A percentile compares a stretch with the other conserved stretches of the same genome.
Conservation (phyloP, 2,888 invertebrate genomes). For the Oxystoma pomonae region DNA sequence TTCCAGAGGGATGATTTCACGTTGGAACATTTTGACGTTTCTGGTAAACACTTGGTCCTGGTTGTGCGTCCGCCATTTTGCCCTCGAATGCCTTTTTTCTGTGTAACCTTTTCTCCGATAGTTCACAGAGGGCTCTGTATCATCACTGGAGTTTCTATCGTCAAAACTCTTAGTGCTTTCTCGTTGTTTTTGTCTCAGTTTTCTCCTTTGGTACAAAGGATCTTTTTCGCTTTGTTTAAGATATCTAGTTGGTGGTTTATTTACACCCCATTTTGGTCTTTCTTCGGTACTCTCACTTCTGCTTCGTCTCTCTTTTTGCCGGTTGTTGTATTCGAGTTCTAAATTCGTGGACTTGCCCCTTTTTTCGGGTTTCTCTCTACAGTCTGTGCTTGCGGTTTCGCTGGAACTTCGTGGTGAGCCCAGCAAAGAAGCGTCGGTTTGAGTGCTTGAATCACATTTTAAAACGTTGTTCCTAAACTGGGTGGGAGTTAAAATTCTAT, state of each 20-base stretch:
- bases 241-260: slow-evolving; percentile 75
- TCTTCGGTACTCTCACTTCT: slow-evolving; percentile 58
- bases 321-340: slow-evolving; percentile 48
- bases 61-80: slow-evolving; percentile 44
- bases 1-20: slow-evolving; percentile 52
- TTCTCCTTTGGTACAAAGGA: slow-evolving; percentile 72
- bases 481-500: slow-evolving; percentile 56
- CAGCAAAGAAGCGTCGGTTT: slow-evolving; percentile 52
- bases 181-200: slow-evolving; percentile 60
- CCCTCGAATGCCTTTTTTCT: slow-evolving; percentile 44
- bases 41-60: slow-evolving; percentile 49
- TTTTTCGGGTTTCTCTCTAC: slow-evolving; percentile 32
- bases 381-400: slow-evolving; percentile 39
- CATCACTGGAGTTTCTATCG: slow-evolving; percentile 63
- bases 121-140: slow-evolving; percentile 54
- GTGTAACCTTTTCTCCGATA: slow-evolving; percentile 47
- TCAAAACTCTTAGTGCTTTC: slow-evolving; percentile 49
- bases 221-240: slow-evolving; percentile 89
- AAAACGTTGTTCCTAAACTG: slow-evolving; percentile 50
- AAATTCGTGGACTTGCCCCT: slow-evolving; percentile 49
- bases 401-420: slow-evolving; percentile 23
- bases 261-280: slow-evolving; percentile 72
- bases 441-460: slow-evolving; percentile 63
- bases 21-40: slow-evolving; percentile 45
- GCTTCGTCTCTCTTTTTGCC: slow-evolving; percentile 53